Percentiles rank a stretch among this genome's conserved stretches.
Evolutionary conservation across 2,888 invertebrate genomes (phyloP).

Genomic region (Ophion costatus): DNA sequence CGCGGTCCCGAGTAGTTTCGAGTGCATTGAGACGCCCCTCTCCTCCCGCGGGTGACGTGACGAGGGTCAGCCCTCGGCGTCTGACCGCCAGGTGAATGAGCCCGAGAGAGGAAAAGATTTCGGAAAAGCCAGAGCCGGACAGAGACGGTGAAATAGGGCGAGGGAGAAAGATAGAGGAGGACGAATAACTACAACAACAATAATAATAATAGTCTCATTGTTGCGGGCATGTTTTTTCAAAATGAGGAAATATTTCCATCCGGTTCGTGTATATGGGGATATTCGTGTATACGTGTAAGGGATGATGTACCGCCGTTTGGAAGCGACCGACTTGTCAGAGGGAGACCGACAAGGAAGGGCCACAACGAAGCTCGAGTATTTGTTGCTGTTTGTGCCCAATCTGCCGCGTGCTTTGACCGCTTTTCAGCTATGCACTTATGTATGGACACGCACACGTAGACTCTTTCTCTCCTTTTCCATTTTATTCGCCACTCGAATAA

Average conservation of each 20-base stretch:
- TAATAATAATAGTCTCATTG: constrained; percentile 82
- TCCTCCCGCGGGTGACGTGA: constrained; percentile 77
- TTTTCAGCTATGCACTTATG: constrained; percentile 48
- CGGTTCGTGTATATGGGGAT: background rate
- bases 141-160: constrained; percentile 20
- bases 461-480: constrained; percentile 46
- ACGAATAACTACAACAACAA: constrained; percentile 72
- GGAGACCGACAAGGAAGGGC: constrained; percentile 44
- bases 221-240: constrained; percentile 83
- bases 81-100: constrained; percentile 79
- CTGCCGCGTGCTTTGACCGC: constrained; percentile 78
- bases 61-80: constrained; percentile 82
- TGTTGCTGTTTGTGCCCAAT: constrained; percentile 81
- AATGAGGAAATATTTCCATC: constrained; percentile 77
- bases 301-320: constrained; percentile 38
- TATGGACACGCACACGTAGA: background rate
- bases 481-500: constrained; percentile 24
- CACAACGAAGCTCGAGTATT: constrained; percentile 78
- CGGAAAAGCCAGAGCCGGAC: background rate
- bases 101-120: constrained; percentile 39
- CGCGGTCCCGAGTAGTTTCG: constrained; percentile 48
- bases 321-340: constrained; percentile 55
- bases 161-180: constrained; percentile 48
- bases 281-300: constrained; percentile 9
- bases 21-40: constrained; percentile 78